These are phyloP conservation scores for Etheostoma spectabile DNA, from an alignment of 2,113 vertebrate species.

Conservation along the genomic window DNA sequence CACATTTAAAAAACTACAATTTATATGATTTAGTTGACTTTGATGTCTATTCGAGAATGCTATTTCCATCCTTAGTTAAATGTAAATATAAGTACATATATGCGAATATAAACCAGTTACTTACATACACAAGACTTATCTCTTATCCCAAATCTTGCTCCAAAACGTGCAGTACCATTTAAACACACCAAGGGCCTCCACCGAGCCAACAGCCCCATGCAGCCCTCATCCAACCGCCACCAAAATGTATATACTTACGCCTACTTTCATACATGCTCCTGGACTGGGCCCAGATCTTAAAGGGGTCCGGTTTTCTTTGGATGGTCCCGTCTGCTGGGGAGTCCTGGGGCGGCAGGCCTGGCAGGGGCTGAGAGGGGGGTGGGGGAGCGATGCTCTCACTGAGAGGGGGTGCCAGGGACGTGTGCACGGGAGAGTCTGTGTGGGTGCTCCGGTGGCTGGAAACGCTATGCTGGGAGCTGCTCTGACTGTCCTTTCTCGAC, in stretches of 20 bases:
- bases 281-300: constrained; percentile 99
- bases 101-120: constrained; percentile 34
- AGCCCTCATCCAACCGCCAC: constrained; percentile 75
- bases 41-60: no score
- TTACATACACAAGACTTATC: constrained; percentile 48
- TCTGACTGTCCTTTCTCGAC: constrained; percentile 99
- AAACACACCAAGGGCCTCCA: constrained; percentile 43
- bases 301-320: constrained; percentile 98
- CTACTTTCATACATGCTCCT: constrained; percentile 99
- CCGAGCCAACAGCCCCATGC: constrained; percentile 60
- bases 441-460: constrained; percentile 94
- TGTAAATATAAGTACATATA: not conserved
- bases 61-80: not conserved
- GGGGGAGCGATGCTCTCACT: constrained; percentile 81
- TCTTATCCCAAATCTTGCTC: constrained; percentile 17
- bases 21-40: not conserved
- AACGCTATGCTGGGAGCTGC: constrained; percentile 95
- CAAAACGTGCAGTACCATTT: constrained; percentile 15
- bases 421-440: constrained; percentile 91
- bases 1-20: not conserved
- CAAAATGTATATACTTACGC: constrained; percentile 92
- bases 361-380: constrained; percentile 81
- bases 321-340: constrained; percentile 88
- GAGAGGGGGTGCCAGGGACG: constrained; percentile 83
- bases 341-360: constrained; percentile 84